Evolutionary conservation across 2,888 invertebrate genomes (phyloP).

Genomic region (Synanthedon vespiformis): DNA sequence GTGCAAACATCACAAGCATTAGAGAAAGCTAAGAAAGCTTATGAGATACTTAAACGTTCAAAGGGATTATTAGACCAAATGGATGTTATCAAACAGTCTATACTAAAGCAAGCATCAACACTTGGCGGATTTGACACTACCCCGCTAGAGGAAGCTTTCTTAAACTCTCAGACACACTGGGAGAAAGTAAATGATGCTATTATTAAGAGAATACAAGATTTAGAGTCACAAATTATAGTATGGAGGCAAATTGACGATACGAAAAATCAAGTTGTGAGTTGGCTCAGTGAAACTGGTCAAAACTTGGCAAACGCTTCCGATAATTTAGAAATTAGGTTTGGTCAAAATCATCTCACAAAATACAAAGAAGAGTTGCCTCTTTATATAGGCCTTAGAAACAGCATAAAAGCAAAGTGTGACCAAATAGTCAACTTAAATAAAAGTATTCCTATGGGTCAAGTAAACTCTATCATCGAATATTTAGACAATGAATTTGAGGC

Average conservation of each 20-base stretch:
- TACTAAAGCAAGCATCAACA: constrained; percentile 77
- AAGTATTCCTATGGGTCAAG: constrained; percentile 76
- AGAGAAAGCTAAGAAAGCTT: constrained; percentile 81
- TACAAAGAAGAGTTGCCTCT: constrained; percentile 89
- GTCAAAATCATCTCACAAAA: constrained; percentile 81
- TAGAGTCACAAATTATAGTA: constrained; percentile 90
- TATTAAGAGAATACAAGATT: constrained; percentile 79
- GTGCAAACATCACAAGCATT: constrained; percentile 77
- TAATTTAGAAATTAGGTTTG: constrained; percentile 85
- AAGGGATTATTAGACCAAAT: constrained; percentile 82
- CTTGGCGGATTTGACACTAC: constrained; percentile 75
- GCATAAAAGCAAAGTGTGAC: constrained; percentile 81
- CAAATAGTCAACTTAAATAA: constrained; percentile 83
- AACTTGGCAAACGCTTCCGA: constrained; percentile 81
- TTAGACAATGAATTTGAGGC: constrained; percentile 82
- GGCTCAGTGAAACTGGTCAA: constrained; percentile 87
- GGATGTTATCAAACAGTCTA: constrained; percentile 79
- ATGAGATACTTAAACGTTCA: constrained; percentile 80
- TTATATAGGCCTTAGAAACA: constrained; percentile 80
- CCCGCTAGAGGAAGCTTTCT: constrained; percentile 72
- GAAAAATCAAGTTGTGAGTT: constrained; percentile 83
- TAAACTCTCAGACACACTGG: constrained; percentile 75
- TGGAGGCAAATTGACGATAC: constrained; percentile 93
- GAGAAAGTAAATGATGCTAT: constrained; percentile 78
- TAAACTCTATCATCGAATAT: constrained; percentile 75